Base-by-base conservation (phyloP, 2,797 vertebrate genomes). In the Champsocephalus esox region DNA sequence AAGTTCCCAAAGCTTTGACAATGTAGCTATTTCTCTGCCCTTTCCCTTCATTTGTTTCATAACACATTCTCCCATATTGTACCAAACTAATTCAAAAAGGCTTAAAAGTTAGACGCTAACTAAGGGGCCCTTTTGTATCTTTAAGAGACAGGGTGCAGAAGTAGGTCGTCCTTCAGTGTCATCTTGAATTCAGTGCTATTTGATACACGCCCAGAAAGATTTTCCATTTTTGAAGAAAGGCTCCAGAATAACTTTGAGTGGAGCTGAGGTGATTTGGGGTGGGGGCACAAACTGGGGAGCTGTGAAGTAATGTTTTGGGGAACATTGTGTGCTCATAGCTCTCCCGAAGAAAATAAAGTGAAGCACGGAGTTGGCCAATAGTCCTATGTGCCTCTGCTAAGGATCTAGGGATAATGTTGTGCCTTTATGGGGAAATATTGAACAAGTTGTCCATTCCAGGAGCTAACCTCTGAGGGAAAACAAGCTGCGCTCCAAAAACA, bases 291-390 rank as follows among this genome's bases (percentile, higher is more conserved):
- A 49, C 66, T 41, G 64, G 66, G 68, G 80, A 87, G 75, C 81
- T 73, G 79, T 91, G 84, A 89, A 86, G 89, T 93, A 51, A 89
- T 92, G 88, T 89, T 92, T 88, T 83, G 70, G 63, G 90, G 92
- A 93, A 94, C 92, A 93, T 86, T 79, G 70, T 87, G 87, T 95
- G 87, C 93, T 93, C 72, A 62, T 76, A 66, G 54, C 74, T 82
- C 75, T 51, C 55, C 64, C 72, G 45, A 57, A 74, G 41, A 28
- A 45, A 9, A 65, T 80, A 16, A 73, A 74, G 34, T 9, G 34
- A 34, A 80, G 48, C 64, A 65, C 44, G 46, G 48, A 87, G 86
- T 87, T 82, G 83, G 75, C 84, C 81, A 86, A 73, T 48, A 81
- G 84, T 82, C 76, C 51, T 77, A 75, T 84, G 86, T 81, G 73